phyloP scores from a whole-genome alignment of 2,888 invertebrate species.

The Callinectes sapidus region DNA sequence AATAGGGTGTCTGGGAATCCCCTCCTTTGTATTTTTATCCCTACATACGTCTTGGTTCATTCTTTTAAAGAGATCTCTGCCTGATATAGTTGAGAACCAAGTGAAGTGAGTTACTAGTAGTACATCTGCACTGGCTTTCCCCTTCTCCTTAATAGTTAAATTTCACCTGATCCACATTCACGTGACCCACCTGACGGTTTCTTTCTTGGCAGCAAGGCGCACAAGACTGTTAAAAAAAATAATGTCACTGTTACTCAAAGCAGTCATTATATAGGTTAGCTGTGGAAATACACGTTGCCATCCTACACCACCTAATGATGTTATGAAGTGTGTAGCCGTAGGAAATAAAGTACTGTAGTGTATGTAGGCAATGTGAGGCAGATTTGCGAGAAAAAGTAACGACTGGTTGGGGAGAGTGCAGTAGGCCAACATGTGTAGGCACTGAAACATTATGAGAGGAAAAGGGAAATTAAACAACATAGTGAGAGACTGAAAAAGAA shows the following conservation, averaged over 20 bases:
- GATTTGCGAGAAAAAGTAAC: not conserved
- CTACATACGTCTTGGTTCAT: no score
- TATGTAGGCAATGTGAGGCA: not conserved
- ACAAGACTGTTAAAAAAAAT: not conserved
- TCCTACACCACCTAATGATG: not conserved
- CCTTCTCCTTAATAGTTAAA: not conserved
- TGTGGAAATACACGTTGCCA: not conserved
- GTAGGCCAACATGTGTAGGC: not conserved
- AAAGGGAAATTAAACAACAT: not conserved
- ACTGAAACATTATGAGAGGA: not conserved
- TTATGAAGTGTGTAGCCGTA: not conserved
- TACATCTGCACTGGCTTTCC: not conserved
- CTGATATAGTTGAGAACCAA: no score
- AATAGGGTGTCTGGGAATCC: no score
- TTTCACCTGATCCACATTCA: conserved; percentile 16
- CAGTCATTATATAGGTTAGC: not conserved
- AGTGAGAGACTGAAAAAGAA: not conserved
- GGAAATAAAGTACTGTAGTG: not conserved
- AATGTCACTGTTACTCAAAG: not conserved
- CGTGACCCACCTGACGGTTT: not conserved
- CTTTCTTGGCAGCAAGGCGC: not conserved
- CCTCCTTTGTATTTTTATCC: no score
- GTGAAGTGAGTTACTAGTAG: not conserved
- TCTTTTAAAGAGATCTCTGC: no score
- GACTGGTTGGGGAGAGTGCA: not conserved